Base-by-base conservation (phyloP, 2,113 vertebrate species). In the Promerops cafer region DNA sequence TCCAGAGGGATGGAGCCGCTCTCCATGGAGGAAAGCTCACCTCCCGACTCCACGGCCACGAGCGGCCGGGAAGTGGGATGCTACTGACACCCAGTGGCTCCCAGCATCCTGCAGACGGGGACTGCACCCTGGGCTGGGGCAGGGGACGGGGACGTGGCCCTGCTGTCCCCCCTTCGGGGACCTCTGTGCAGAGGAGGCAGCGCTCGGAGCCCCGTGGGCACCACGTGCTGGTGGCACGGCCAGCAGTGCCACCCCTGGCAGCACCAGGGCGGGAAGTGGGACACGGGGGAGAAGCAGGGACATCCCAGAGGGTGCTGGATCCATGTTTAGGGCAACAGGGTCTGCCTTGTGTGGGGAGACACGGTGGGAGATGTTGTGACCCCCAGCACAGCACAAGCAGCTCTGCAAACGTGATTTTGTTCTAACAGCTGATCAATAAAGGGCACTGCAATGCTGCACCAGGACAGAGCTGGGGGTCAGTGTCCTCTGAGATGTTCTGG, bases 71-170 rank as follows among this genome's bases (percentile, higher is more conserved):
- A 89, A 93, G 72, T 31, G 70, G 91, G 93, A 52, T 94, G 90
- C 96, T 97, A 87, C 91, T 97, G 97, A 97, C 97, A 97, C 97
- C 96, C 97, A 97, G 97, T 91, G 96, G 96, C 82, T 80, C 85
- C 17, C 3, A 13, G 68, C 45, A 52, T 89, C 91, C 54, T 94
- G 93, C 96, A 89, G 83, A 53, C 1, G 1, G 52, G 61, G 17
- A 5, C 42, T 9, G 61, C 30, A 12, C 71, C 35, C 69, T 3
- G n/a, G 2, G 4, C 63, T 26, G 57, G 44, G 37, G 35, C 45
- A 53, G 39, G 19, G 66, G 80, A 52, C 2, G 39, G 19, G 66
- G 80, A 52, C 2, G 3, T 3, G 77, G 24, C 63, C 75, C 9
- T 0, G 23, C 28, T 45, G 54, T 33, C 30, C 82, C 75, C 52